Conservation (phyloP, 30 jellyfish, hydroid and myxozoan genomes). For the Chrysaora quinquecirrha region DNA sequence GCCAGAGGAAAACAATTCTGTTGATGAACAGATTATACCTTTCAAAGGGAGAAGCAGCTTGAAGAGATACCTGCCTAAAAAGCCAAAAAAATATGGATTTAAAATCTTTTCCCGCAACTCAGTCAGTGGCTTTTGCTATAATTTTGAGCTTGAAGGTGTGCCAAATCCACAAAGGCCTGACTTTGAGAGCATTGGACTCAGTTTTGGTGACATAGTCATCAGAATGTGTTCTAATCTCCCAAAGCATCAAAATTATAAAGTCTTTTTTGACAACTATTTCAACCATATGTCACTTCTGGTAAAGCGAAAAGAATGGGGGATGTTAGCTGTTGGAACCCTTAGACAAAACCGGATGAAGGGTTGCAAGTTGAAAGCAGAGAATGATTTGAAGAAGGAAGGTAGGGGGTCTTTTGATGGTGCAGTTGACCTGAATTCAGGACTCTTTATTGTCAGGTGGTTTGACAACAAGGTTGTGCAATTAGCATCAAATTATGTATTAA, state of each 20-base stretch:
- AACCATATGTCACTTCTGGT: slow-evolving; percentile 1
- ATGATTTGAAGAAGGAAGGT: slow-evolving; percentile 12
- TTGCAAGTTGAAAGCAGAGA: slow-evolving; percentile 10
- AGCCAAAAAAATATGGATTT: slow-evolving; percentile 55
- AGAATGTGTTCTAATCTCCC: slow-evolving; percentile 30
- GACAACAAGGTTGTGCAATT: slow-evolving; percentile 37
- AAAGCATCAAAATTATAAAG: too few species aligned
- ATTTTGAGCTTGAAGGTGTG: slow-evolving; percentile 47
- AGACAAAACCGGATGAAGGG: slow-evolving; percentile 29
- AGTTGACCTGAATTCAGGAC: slow-evolving; percentile 22
- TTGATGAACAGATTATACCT: too few species aligned
- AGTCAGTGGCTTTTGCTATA: slow-evolving; percentile 44
- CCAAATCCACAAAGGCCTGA: slow-evolving; percentile 14
- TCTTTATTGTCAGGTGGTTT: slow-evolving; percentile 23
- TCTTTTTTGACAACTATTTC: slow-evolving; percentile 44
- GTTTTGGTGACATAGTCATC: slow-evolving; percentile 30
- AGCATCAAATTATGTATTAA: slow-evolving; percentile 19
- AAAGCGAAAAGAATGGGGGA: slow-evolving; percentile 30
- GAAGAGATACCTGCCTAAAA: slow-evolving; percentile 56
- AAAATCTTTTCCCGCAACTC: slow-evolving; percentile 24
- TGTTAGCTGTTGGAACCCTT: slow-evolving; percentile 40
- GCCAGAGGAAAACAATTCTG: slow-evolving; percentile 57
- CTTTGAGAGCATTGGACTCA: slow-evolving; percentile 18
- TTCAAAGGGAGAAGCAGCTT: too few species aligned
- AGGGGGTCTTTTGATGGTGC: slow-evolving; percentile 39